Evolutionary conservation across 2,113 vertebrate genomes (phyloP), one percentile per base, ranked within the genome.

Genomic region (Phrynocephalus versicolor): DNA sequence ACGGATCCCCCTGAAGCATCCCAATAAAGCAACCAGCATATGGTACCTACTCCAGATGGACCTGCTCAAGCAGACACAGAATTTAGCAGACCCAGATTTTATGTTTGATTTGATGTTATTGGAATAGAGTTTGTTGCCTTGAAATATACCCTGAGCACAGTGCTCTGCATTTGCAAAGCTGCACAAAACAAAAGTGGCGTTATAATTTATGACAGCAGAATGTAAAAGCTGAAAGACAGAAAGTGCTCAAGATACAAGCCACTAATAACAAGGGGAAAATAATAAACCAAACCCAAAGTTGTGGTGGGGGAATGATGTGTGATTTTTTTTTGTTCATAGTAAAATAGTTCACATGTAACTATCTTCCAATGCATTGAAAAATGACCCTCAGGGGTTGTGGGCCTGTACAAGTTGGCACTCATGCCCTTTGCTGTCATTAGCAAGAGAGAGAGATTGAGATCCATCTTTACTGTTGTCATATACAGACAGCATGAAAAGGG

Each of bases 1-100:
- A 94, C 91, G 88, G 92, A 91, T 90, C 91, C 88, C 91, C 91
- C 92, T 90, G 88, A 94, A 94, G 91, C 88, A 87, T 94, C 88
- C 88, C 83, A 85, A 93, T 91, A 95, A 92, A 95, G 88, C 86
- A 92, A 92, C 86, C 91, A 88, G 91, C 94, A 92, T 94, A 93
- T 93, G 94, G 92, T 89, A 92, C 88, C 75, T 92, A 58, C 80
- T 60, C 18, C 84, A 93, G 90, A 94, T 91, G 85, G 92, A 92
- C 89, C 87, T 88, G 85, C 85, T 90, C 87, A 92, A 90, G 85
- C 91, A 92, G 91, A 69, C 82, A 87, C 79, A 88, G 75, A 89
- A 92, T 93, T 89, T 76, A 84, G 77, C 75, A 94, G 89, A 93
- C 45, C 85, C 87, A 78, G 89, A 88, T 84, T 81, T 93, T 81